A percentile compares a stretch with the other conserved stretches of the same genome.
Evolutionary conservation across 2,797 vertebrate species (phyloP).

Genomic region (Hypotaenidia okinawae): DNA sequence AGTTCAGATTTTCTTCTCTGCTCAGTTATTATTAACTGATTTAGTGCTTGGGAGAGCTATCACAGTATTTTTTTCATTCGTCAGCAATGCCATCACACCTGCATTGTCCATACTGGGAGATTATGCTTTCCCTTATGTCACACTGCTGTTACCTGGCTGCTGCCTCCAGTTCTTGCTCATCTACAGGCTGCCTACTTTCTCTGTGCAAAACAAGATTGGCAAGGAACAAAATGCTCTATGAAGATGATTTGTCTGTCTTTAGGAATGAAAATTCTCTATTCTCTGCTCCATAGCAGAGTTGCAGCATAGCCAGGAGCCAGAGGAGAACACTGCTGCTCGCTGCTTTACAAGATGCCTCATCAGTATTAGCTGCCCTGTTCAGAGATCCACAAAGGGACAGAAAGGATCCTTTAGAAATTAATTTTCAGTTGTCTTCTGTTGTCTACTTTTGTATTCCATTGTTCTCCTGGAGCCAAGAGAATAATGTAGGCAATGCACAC

Average conservation of each 20-base stretch:
- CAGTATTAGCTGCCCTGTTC: not conserved
- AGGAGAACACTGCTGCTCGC: not conserved
- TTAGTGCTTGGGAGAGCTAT: not conserved
- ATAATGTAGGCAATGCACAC: not conserved
- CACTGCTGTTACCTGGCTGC: not conserved
- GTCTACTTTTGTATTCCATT: not conserved
- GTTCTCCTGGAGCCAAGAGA: not conserved
- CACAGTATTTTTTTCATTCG: not conserved
- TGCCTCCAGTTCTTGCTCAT: not conserved
- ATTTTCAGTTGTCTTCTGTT: not conserved
- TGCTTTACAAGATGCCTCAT: not conserved
- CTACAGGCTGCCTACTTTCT: not conserved
- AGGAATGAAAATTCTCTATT: not conserved
- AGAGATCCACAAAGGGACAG: not conserved
- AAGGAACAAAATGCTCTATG: not conserved
- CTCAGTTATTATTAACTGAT: not conserved
- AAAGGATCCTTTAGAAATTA: not conserved
- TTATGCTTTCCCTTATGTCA: not conserved
- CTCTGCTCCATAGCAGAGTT: not conserved
- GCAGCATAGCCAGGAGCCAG: not conserved
- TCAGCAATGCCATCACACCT: not conserved
- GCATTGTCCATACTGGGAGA: not conserved
- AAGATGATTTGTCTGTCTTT: not conserved
- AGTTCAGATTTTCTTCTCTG: not conserved
- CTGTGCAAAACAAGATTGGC: not conserved